Evolutionary conservation across 2,797 vertebrate genomes (phyloP).

Genomic region (Cynodonichthys magdalenae): DNA sequence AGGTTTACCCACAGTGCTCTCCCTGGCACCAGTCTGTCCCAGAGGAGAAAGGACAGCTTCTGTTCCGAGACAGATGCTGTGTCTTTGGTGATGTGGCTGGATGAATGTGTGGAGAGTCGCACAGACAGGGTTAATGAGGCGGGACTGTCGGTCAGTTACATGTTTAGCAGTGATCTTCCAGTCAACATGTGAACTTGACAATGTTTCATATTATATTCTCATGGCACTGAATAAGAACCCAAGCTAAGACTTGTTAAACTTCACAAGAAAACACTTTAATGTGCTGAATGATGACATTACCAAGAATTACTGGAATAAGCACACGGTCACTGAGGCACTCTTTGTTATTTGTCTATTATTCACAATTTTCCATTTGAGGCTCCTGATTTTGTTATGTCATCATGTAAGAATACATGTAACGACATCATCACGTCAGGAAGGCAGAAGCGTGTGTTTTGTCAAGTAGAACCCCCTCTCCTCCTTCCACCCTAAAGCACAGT

Average conservation of each 20-base stretch:
- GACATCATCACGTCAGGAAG: too few relatives aligned
- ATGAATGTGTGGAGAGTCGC: constrained; percentile 19
- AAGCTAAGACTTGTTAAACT: neutral
- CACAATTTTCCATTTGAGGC: too few relatives aligned
- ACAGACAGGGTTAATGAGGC: constrained; percentile 13
- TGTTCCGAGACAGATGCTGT: constrained; percentile 53
- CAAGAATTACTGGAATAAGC: too few relatives aligned
- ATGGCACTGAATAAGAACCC: neutral
- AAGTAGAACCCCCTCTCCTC: too few relatives aligned
- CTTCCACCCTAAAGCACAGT: too few relatives aligned
- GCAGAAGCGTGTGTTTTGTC: too few relatives aligned
- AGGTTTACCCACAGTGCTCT: constrained; percentile 65
- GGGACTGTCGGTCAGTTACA: constrained; percentile 38
- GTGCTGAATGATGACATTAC: neutral
- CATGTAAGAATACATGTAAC: too few relatives aligned
- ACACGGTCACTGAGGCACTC: too few relatives aligned
- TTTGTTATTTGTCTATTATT: too few relatives aligned
- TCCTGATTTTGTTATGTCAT: too few relatives aligned
- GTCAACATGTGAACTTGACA: too few relatives aligned
- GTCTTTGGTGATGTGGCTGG: constrained; percentile 46
- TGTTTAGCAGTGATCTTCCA: constrained; percentile 2
- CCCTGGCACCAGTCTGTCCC: constrained; percentile 76
- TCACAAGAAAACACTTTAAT: neutral
- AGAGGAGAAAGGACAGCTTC: constrained; percentile 60
- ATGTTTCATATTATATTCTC: too few relatives aligned